Evolutionary conservation across 1,140 invertebrate species (phyloP), one percentile per base, ranked within the genome.

Genomic region (Brachionus sp.): DNA sequence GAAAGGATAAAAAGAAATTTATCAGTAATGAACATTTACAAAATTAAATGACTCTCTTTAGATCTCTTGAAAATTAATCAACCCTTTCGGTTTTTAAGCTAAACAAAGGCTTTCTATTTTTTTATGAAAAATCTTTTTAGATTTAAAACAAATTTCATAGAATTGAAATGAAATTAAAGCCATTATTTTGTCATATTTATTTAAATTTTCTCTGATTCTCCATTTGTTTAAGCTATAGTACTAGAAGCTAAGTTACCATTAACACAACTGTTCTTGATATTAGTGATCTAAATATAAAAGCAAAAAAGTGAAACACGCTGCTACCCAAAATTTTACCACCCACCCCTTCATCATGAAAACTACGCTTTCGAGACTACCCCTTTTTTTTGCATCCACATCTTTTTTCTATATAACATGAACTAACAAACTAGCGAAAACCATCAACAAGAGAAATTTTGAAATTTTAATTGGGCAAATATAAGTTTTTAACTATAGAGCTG

Each of bases 291-390:
- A 37, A 70, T 70, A 70, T 37, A 70, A 66, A 66, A 66, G 33
- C 25, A 66, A 66, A 33, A 66, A 10, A 66, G 13, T 23, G 4
- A 70, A 70, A 70, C 66, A 70, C 66, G 66, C 66, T 70, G 66
- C 16, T 70, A 70, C 66, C 66, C 66, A 70, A 70, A 70, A 70
- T 70, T 70, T 70, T 70, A 39, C 66, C 66, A 37, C 66, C 66
- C 66, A 70, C 66, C 66, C 66, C 66, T 70, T 70, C 66, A 35
- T 39, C 37, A 37, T 19, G 66, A 66, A 66, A 33, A 33, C 25
- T 33, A 25, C 62, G 25, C 25, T 66, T 66, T 66, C 23, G 23
- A 66, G 33, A 70, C 66, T 70, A 70, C 66, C 66, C 66, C 66
- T 70, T 70, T 70, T 70, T 37, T 39, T 66, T 66, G 25, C 37